Evolutionary conservation across 2,888 invertebrate species (phyloP).

Genomic region (Calameuta pallipes): DNA sequence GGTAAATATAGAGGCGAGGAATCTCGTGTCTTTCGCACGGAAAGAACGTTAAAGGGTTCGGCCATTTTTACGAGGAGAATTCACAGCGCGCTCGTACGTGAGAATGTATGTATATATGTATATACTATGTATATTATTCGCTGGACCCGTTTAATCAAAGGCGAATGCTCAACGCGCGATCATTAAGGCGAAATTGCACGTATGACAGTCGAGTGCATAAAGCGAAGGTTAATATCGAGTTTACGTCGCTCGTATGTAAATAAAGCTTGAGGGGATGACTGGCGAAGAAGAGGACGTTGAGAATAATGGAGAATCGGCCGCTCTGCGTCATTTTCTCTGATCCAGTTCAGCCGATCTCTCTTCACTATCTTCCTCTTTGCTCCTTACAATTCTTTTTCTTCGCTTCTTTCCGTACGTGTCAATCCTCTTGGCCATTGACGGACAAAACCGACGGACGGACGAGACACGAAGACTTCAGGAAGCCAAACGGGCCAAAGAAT

Average conservation of each 20-base stretch:
- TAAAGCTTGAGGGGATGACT: constrained; percentile 45
- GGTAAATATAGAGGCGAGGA: background rate
- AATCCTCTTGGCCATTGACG: constrained; percentile 29
- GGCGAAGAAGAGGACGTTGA: background rate
- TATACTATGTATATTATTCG: background rate
- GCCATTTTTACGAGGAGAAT: background rate
- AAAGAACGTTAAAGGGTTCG: background rate
- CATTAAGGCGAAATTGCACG: constrained; percentile 61
- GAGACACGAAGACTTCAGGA: constrained; percentile 20
- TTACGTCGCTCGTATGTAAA: constrained; percentile 64
- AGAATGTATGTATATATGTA: background rate
- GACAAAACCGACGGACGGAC: constrained; percentile 31
- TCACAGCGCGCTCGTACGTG: background rate
- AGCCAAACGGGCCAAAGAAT: constrained; percentile 27
- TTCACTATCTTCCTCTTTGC: background rate
- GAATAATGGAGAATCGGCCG: background rate
- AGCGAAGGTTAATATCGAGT: constrained; percentile 61
- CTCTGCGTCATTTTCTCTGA: background rate
- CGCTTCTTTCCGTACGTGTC: background rate
- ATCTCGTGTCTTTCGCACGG: background rate
- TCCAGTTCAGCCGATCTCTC: background rate
- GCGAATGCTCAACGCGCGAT: constrained; percentile 61
- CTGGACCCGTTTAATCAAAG: constrained; percentile 60
- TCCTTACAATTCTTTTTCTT: background rate
- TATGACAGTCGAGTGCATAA: constrained; percentile 64